These are phyloP conservation scores for Rhingia campestris DNA, from an alignment of 2,888 invertebrate genomes.

Conservation along the genomic window DNA sequence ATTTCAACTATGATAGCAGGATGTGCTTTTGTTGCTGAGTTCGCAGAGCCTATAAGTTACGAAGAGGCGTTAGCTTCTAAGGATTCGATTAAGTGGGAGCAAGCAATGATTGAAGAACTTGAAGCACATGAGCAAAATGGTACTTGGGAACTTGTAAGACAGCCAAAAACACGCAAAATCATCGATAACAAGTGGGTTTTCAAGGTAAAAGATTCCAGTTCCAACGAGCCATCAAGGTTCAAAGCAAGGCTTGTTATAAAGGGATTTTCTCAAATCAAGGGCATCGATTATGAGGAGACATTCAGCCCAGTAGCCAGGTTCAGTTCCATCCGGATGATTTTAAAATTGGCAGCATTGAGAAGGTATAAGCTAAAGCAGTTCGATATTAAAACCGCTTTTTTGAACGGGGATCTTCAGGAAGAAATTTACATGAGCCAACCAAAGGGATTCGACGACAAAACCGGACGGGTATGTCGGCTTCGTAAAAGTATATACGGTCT, in stretches of 20 bases:
- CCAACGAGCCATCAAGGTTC: slow-evolving; percentile 43
- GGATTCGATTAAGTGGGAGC: slow-evolving; percentile 16
- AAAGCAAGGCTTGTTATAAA: slow-evolving; percentile 77
- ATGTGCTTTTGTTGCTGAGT: slow-evolving; percentile 3
- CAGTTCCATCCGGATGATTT: slow-evolving; percentile 74
- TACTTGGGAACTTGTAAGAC: slow-evolving; percentile 61
- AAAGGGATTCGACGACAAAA: slow-evolving; percentile 68
- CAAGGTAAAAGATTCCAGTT: slow-evolving; percentile 71
- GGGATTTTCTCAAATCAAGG: slow-evolving; percentile 76
- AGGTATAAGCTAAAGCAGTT: slow-evolving; percentile 54
- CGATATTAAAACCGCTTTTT: slow-evolving; percentile 68
- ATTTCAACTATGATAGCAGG: slow-evolving; percentile 10
- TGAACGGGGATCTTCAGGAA: slow-evolving; percentile 54
- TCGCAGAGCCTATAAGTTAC: not conserved
- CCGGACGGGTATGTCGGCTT: slow-evolving; percentile 68
- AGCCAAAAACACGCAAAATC: slow-evolving; percentile 60
- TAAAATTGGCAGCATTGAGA: slow-evolving; percentile 61
- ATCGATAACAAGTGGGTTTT: slow-evolving; percentile 76
- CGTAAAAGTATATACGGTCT: slow-evolving; percentile 75
- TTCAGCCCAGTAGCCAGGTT: slow-evolving; percentile 78
- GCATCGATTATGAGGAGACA: slow-evolving; percentile 77
- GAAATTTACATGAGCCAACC: slow-evolving; percentile 68
- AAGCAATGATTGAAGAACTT: slow-evolving; percentile 28
- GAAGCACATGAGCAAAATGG: slow-evolving; percentile 54
- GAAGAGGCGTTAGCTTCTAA: slow-evolving; percentile 28